Percentiles rank a stretch among this genome's conserved stretches.
phyloP scores from a whole-genome alignment of 2,113 vertebrate species.

The Melanotaenia duboulayi region DNA sequence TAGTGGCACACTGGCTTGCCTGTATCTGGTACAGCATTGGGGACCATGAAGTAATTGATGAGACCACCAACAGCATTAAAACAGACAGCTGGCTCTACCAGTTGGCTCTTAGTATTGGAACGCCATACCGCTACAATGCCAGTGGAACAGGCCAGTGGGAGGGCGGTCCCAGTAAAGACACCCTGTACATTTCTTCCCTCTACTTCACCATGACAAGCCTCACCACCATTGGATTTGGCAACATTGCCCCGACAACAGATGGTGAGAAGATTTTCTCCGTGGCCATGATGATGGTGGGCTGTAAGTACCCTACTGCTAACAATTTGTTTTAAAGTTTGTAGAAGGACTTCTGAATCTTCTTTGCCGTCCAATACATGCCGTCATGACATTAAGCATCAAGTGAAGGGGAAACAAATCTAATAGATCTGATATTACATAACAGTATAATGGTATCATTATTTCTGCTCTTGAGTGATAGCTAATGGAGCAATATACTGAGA shows the following conservation, averaged over 20 bases:
- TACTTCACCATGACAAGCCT: conserved; percentile 99
- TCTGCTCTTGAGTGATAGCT: conserved; percentile 9
- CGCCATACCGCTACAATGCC: conserved; percentile 93
- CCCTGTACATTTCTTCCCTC: conserved; percentile 96
- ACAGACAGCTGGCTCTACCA: conserved; percentile 98
- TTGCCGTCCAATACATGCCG: not conserved
- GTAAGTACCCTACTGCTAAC: conserved; percentile 84
- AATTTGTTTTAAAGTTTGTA: not conserved
- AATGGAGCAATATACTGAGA: conserved; percentile 26
- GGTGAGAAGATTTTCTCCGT: conserved; percentile 99
- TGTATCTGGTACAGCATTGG: conserved; percentile 99
- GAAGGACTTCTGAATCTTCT: not conserved
- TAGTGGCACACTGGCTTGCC: conserved; percentile 97
- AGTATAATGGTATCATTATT: not conserved
- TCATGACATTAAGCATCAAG: not conserved
- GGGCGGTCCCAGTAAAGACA: conserved; percentile 96
- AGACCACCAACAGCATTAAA: conserved; percentile 93
- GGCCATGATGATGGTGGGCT: conserved; percentile 99
- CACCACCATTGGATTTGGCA: conserved; percentile 98
- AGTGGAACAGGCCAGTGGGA: conserved; percentile 95
- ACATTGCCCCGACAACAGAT: conserved; percentile 97
- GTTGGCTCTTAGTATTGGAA: conserved; percentile 92
- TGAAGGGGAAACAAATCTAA: conserved; percentile 6
- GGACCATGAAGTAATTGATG: conserved; percentile 95
- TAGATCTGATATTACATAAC: conserved; percentile 23